Percentiles rank a stretch among this genome's conserved stretches.
Evolutionary conservation across 2,113 vertebrate species (phyloP).

Genomic region (Podarcis muralis): DNA sequence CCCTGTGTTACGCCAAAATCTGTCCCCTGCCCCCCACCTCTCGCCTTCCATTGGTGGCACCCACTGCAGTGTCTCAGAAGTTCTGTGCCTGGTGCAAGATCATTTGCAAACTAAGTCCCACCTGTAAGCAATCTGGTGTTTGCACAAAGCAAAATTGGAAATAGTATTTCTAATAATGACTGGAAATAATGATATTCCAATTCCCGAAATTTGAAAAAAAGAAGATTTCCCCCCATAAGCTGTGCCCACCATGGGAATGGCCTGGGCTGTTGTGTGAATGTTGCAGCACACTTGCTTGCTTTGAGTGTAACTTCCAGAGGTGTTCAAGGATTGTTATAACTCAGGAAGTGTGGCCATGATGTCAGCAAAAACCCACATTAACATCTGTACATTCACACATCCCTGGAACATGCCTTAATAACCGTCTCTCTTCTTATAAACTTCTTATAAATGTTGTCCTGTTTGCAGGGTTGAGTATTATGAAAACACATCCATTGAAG

Average conservation of each 20-base stretch:
- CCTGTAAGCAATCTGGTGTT: no score
- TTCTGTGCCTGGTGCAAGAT: neutral
- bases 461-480: neutral
- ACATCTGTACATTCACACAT: neutral
- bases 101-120: no score
- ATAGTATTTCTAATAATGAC: no score
- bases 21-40: no score
- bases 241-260: neutral
- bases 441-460: neutral
- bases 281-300: neutral
- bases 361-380: neutral
- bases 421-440: neutral
- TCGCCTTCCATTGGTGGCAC: no score
- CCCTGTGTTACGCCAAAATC: no score
- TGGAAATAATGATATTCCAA: no score
- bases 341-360: neutral
- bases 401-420: neutral
- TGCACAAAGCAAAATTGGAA: no score
- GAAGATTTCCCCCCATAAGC: neutral
- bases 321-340: neutral
- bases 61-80: neutral
- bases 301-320: neutral
- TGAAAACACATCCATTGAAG: slow-evolving; percentile 19
- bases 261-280: neutral
- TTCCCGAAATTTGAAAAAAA: no score